Evolutionary conservation across 2,797 vertebrate species (phyloP).

Genomic region (Cirrhinus molitorella): DNA sequence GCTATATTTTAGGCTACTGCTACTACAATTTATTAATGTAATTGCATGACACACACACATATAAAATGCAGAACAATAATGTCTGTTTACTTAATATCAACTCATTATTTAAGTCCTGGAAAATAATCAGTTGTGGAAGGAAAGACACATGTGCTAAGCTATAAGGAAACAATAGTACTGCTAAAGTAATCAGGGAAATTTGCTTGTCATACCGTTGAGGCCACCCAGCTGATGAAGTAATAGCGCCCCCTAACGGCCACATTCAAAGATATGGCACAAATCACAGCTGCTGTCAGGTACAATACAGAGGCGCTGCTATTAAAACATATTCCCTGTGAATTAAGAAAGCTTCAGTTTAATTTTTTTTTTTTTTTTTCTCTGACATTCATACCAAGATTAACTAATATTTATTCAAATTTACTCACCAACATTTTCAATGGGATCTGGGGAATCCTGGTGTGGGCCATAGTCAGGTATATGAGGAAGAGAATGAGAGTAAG

Average conservation of each 20-base stretch:
- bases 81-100: neutral
- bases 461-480: conserved; percentile 86
- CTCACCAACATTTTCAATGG: conserved; percentile 88
- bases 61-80: neutral
- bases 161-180: neutral
- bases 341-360: neutral
- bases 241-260: conserved; percentile 79
- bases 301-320: conserved; percentile 84
- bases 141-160: neutral
- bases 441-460: conserved; percentile 85
- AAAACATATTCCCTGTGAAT: conserved; percentile 83
- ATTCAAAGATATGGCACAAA: conserved; percentile 80
- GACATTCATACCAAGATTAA: neutral
- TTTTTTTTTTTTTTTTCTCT: too few relatives aligned
- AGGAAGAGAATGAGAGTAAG: conserved; percentile 88
- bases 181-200: neutral
- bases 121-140: neutral
- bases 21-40: neutral
- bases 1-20: neutral
- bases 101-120: neutral
- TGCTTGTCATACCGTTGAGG: conserved; percentile 85
- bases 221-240: conserved; percentile 92
- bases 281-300: conserved; percentile 86
- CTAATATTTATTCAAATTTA: neutral
- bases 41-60: neutral